These are phyloP conservation scores for Drosophila tripunctata DNA, from an alignment of 2,888 invertebrate species.

Conservation along the genomic window DNA sequence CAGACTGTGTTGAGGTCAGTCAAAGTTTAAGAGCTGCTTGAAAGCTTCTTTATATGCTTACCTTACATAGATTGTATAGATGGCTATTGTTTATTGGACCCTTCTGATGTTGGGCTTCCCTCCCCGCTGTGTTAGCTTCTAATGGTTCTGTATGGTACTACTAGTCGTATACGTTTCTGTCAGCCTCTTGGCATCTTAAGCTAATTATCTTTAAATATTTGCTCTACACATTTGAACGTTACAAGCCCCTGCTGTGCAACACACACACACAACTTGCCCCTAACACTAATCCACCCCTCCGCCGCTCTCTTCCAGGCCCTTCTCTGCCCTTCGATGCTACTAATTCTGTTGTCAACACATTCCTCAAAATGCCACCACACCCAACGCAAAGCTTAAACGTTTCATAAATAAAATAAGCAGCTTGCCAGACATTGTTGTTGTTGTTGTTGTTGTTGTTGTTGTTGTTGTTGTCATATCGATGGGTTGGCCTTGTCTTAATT, in stretches of 20 bases:
- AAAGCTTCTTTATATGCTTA: conserved; percentile 14
- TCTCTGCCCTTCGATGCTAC: neutral
- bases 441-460: conserved; percentile 51
- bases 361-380: conserved; percentile 32
- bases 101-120: neutral
- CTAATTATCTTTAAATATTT: conserved; percentile 71
- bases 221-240: conserved; percentile 36
- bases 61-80: neutral
- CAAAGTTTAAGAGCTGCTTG: neutral
- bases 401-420: conserved; percentile 74
- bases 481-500: conserved; percentile 53
- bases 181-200: conserved; percentile 21
- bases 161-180: conserved; percentile 13
- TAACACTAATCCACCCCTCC: neutral
- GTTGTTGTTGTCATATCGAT: conserved; percentile 56
- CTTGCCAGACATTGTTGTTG: conserved; percentile 65
- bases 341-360: conserved; percentile 33
- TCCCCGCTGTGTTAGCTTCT: conserved; percentile 1
- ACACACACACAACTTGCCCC: neutral
- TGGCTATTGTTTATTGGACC: conserved; percentile 3
- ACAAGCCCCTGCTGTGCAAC: neutral
- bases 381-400: conserved; percentile 59
- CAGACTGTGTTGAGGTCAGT: neutral
- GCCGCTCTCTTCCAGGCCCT: neutral
- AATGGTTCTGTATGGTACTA: no score